A percentile compares a stretch with the other conserved stretches of the same genome.
Evolutionary conservation across 92 coral and sea anemone genomes (phyloP).

Genomic region (Umimayanthus chanpuru): DNA sequence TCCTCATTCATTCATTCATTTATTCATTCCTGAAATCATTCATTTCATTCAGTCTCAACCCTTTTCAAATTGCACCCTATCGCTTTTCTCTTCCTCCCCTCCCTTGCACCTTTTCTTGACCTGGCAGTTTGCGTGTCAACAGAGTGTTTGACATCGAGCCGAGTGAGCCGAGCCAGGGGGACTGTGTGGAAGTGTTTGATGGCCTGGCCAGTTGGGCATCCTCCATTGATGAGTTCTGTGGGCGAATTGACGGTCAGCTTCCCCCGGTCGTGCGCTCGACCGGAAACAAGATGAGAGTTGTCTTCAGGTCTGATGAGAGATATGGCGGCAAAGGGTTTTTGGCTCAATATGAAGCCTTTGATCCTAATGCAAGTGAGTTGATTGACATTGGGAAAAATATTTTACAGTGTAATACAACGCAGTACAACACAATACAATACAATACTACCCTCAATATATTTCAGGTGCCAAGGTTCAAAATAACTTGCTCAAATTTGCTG

Average conservation of each 20-base stretch:
- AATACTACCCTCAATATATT: too few relatives aligned
- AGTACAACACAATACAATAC: too few relatives aligned
- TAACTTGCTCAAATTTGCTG: too few relatives aligned
- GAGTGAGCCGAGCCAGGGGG: constrained; percentile 58
- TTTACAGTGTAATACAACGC: background rate
- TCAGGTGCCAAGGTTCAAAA: too few relatives aligned
- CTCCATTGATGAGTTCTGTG: constrained; percentile 69
- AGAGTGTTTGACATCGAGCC: constrained; percentile 45
- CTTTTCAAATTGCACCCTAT: background rate
- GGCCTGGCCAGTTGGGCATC: constrained; percentile 91
- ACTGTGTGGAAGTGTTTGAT: constrained; percentile 75
- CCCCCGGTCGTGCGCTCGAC: constrained; percentile 60
- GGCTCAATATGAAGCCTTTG: constrained; percentile 59
- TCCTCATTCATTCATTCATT: too few relatives aligned
- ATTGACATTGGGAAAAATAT: background rate
- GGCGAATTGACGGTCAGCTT: constrained; percentile 34
- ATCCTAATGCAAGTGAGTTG: constrained; percentile 51
- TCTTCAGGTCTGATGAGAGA: constrained; percentile 63
- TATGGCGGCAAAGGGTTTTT: constrained; percentile 83
- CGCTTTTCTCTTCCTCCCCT: background rate
- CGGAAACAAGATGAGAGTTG: constrained; percentile 74
- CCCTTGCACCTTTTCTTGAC: background rate
- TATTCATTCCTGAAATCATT: too few relatives aligned
- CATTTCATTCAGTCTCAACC: background rate
- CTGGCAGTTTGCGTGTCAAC: background rate